Evolutionary conservation across 2,888 invertebrate species (phyloP).

Genomic region (Temnothorax unifasciatus): DNA sequence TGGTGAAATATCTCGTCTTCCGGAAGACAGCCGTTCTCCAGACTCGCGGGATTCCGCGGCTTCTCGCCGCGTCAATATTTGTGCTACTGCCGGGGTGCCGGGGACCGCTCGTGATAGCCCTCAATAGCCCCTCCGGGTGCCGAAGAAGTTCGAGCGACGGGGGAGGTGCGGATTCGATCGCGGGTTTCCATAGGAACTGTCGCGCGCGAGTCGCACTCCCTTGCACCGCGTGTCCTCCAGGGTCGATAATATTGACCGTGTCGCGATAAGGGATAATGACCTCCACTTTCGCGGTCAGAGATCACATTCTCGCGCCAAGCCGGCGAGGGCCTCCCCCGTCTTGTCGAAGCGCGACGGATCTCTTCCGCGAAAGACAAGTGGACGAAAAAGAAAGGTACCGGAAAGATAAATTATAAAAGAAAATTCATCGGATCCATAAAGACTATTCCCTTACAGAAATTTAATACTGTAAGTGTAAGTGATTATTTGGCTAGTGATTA

Average conservation of each 20-base stretch:
- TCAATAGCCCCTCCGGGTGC: slow-evolving; percentile 54
- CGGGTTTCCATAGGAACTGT: slow-evolving; percentile 83
- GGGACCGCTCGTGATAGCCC: slow-evolving; percentile 47
- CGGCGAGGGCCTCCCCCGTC: not conserved
- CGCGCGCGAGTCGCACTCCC: slow-evolving; percentile 67
- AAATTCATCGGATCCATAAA: not conserved
- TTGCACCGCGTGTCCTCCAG: slow-evolving; percentile 70
- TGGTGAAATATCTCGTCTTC: slow-evolving; percentile 1
- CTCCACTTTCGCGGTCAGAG: slow-evolving; percentile 79
- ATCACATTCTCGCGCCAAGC: slow-evolving; percentile 49
- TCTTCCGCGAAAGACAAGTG: not conserved
- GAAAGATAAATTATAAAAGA: not conserved
- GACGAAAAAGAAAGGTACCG: not conserved
- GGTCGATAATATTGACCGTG: slow-evolving; percentile 82
- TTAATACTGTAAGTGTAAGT: no score
- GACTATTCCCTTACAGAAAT: no score
- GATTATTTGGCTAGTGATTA: no score
- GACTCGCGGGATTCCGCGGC: slow-evolving; percentile 56
- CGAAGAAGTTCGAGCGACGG: slow-evolving; percentile 60
- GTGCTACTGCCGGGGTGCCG: slow-evolving; percentile 66
- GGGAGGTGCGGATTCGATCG: slow-evolving; percentile 79
- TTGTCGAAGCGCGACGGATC: not conserved
- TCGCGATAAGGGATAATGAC: slow-evolving; percentile 82
- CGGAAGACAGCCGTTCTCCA: slow-evolving; percentile 23
- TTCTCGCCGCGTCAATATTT: slow-evolving; percentile 74